Conservation (phyloP, 30 jellyfish, hydroid and myxozoan genomes). For the Nemopilema nomurai region DNA sequence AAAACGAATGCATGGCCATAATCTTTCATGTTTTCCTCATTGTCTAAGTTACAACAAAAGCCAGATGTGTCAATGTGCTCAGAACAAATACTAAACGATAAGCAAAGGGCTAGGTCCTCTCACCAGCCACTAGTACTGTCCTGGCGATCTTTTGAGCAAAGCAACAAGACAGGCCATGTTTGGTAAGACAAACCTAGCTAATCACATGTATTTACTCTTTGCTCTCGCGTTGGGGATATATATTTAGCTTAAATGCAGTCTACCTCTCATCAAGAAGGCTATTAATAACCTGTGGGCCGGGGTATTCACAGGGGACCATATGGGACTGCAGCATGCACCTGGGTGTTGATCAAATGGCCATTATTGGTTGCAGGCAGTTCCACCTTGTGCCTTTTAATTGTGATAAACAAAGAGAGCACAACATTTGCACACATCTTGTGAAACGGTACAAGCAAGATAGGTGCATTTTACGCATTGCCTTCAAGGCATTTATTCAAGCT, state of each 20-base stretch:
- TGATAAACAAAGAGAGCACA: not conserved
- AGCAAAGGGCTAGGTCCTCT: slow-evolving; percentile 56
- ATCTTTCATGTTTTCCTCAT: slow-evolving; percentile 65
- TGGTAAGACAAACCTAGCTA: slow-evolving; percentile 34
- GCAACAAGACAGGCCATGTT: slow-evolving; percentile 31
- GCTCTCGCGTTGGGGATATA: not conserved
- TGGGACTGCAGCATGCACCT: not conserved
- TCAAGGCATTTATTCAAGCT: not conserved
- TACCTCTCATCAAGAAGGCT: not conserved
- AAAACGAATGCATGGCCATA: slow-evolving; percentile 73
- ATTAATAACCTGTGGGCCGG: not conserved
- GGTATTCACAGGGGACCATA: not conserved
- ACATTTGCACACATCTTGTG: not conserved
- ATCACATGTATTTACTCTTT: slow-evolving; percentile 33
- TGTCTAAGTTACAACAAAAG: slow-evolving; percentile 82
- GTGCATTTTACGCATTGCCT: not conserved
- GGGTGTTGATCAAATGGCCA: not conserved
- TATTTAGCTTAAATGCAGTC: not conserved
- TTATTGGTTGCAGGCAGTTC: not conserved
- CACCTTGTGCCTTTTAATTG: not conserved
- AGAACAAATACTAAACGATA: slow-evolving; percentile 62
- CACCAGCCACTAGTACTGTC: slow-evolving; percentile 51
- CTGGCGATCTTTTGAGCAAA: slow-evolving; percentile 41
- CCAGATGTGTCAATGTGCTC: slow-evolving; percentile 90
- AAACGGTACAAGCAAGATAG: not conserved